Base-by-base conservation (phyloP, 1,140 invertebrate species). In the Leucophenga varia region DNA sequence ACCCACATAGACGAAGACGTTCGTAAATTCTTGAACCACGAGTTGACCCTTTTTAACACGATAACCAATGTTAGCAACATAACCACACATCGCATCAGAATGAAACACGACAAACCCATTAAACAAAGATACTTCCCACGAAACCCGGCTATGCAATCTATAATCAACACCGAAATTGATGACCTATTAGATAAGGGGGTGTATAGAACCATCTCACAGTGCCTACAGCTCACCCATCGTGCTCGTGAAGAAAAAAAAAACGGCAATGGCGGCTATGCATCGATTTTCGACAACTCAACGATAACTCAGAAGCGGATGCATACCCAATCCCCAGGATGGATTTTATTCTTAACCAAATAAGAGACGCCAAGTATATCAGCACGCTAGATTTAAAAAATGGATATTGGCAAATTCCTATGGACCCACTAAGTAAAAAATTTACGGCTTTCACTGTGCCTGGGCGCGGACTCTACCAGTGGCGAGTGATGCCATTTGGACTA, bases 291-390 rank as follows among this genome's bases (percentile, higher is more conserved):
- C n/a, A n/a, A n/a, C n/a, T n/a, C n/a, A n/a, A n/a, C n/a, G n/a
- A n/a, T n/a, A 9, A 57, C 54, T 28, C 39, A 74, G 47, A 41
- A 6, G 54, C 57, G 18, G 72, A 76, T 37, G 42, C 54, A 0
- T 80, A 70, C 48, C 77, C 78, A 3, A 50, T 80, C 5, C 77
- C 78, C 0, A 46, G 65, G 14, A 75, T 80, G 5, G 74, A 79
- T 22, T 72, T 76, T 13, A 51, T 74, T 9, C 54, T 81, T 3
- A 58, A 77, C 22, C 39, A 42, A 3, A 45, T 75, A 0, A 49
- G 58, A 32, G 50, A 54, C 7, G 49, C 56, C 6, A 61, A 40
- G 16, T 65, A 43, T 32, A 76, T 79, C 39, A 61, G 61, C 0
- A 72, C 60, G 1, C 13, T 79, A 4, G 77, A 79, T 49, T 42